Evolutionary conservation across 2,888 invertebrate species (phyloP), one percentile per base, ranked within the genome.

Genomic region (Plagodis dolabraria): DNA sequence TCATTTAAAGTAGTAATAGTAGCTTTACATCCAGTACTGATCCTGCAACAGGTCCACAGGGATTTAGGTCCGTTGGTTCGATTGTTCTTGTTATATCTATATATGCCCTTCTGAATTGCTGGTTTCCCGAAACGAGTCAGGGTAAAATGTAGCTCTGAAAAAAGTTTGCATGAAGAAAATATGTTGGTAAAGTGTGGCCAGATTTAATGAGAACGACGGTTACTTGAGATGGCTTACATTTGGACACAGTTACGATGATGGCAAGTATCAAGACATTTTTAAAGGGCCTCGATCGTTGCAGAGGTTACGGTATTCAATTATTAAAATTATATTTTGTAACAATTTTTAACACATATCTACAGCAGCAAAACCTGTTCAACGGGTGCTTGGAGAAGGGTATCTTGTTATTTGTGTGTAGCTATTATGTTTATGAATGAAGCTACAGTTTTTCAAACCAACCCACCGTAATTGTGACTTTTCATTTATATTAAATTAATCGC

Each of bases 31-130:
- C 80, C 82, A 6, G 71, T 64, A 61, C 80, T 82, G 40, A 76
- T 71, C 40, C 82, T 71, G 53, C 77, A 75, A 64, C 87, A 87
- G 9, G 82, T 82, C 87, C 87, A 87, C 10, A 83, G 69, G 5
- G 77, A 74, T 63, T 80, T 82, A 0, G 72, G 70, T 0, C 84
- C 85, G 6, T 71, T 75, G 42, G 82, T 80, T 2, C 84, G 72
- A 60, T 83, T 87, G 60, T 87, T 85, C 51, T 65, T 64, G 47
- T 72, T 74, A 51, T 69, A 76, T 8, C 75, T 64, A 47, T 71
- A 74, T 10, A 62, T 68, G 0, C 71, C 75, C 34, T 74, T 68
- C 55, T 74, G 71, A 9, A 75, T 73, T 10, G 70, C 70, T 8
- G 74, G 74, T 44, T 70, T 73, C 7, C 72, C 71, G 44, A 63